Evolutionary conservation across 2,797 vertebrate genomes (phyloP).

Genomic region (Natrix natrix): DNA sequence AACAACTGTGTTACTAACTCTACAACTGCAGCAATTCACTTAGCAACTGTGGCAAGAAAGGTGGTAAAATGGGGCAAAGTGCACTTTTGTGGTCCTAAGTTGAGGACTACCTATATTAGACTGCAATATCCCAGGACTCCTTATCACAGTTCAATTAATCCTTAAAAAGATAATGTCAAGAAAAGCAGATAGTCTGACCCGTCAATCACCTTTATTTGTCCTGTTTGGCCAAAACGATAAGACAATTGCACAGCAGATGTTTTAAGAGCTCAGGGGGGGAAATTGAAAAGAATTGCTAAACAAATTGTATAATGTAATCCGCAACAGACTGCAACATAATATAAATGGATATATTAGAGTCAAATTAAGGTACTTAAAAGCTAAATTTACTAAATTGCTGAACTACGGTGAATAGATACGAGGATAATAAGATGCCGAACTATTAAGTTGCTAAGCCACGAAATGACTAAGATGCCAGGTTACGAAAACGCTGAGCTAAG

Average conservation of each 20-base stretch:
- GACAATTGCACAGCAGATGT: not conserved
- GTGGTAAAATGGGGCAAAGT: not conserved
- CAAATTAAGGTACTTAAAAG: not conserved
- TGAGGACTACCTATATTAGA: not conserved
- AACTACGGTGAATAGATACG: not conserved
- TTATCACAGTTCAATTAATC: not conserved
- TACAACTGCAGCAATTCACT: not conserved
- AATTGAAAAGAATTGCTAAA: not conserved
- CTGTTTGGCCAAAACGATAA: not conserved
- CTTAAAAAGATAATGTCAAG: not conserved
- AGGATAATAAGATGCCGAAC: not conserved
- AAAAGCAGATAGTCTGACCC: not conserved
- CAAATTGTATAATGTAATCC: not conserved
- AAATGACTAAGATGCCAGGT: not conserved
- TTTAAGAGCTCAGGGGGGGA: not conserved
- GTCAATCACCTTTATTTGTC: not conserved
- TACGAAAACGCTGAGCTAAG: not conserved
- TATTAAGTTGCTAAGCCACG: not conserved
- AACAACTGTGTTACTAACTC: not conserved
- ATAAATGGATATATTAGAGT: not conserved
- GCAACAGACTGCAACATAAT: not conserved
- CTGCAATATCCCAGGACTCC: not conserved
- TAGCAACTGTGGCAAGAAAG: not conserved
- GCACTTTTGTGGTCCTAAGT: not conserved
- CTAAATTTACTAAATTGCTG: not conserved